These are phyloP conservation scores for Temnothorax rugatulus DNA, from an alignment of 2,888 invertebrate genomes.

Conservation along the genomic window DNA sequence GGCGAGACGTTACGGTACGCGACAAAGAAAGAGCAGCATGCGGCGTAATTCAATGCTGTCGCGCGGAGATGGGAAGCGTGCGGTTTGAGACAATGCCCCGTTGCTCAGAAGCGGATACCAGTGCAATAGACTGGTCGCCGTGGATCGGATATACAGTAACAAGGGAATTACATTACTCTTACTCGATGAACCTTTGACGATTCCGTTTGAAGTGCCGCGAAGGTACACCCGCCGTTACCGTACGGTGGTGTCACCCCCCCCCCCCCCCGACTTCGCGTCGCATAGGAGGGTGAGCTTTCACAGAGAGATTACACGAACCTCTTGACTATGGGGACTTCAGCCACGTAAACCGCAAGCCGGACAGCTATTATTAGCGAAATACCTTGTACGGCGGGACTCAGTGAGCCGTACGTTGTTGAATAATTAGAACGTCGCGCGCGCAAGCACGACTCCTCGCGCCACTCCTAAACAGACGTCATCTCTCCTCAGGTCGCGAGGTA, in stretches of 20 bases:
- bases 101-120: constrained; percentile 58
- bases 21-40: constrained; percentile 48
- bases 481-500: constrained; percentile 1
- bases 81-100: constrained; percentile 56
- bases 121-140: constrained; percentile 49
- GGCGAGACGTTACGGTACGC: constrained; percentile 21
- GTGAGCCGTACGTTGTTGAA: constrained; percentile 75
- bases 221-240: constrained; percentile 63
- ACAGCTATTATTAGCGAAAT: constrained; percentile 83
- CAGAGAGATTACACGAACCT: constrained; percentile 83
- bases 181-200: constrained; percentile 84
- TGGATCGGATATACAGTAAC: constrained; percentile 70
- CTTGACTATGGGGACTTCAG: constrained; percentile 76
- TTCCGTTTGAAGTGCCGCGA: constrained; percentile 83
- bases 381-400: constrained; percentile 72
- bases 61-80: constrained; percentile 49
- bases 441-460: constrained; percentile 54
- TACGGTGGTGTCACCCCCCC: constrained; percentile 78
- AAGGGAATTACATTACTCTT: constrained; percentile 81
- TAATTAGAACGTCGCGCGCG: constrained; percentile 79
- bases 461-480: constrained; percentile 62
- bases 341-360: constrained; percentile 83
- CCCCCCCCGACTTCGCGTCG: constrained; percentile 72
- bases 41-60: constrained; percentile 56
- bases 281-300: constrained; percentile 79